Base-by-base conservation (phyloP, 1,140 invertebrate species). In the Drosophila kurseongensis region DNA sequence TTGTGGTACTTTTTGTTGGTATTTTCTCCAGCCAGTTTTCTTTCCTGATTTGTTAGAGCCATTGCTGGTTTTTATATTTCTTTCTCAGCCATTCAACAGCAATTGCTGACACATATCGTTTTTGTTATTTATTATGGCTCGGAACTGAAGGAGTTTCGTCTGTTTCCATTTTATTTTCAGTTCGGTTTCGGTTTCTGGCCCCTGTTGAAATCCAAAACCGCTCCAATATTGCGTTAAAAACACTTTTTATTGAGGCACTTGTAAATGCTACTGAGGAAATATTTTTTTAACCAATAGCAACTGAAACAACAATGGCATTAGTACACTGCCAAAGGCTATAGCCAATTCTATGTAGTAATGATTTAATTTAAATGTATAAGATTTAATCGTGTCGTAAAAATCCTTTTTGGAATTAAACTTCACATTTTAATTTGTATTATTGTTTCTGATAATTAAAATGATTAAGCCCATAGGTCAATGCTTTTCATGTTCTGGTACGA, bases 121-220 rank as follows among this genome's bases (percentile, higher is more conserved):
- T 27, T 60, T 35, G 23, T 23, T n/a, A 36, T 63, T 62, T 63
- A 29, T 36, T 35, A n/a, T 50, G 38, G 16, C 41, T 55, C 27
- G 41, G 38, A 44, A 29, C 29, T 52, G 32, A 42, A 44, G 60
- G 40, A 66, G 47, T 62, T 40, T 62, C 36, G 65, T 61, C 32
- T 65, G 41, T 32, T 61, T 62, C 29, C 42, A 47, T 18, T 36
- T 58, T 16, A 50, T 18, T 66, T 47, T 71, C 35, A 23, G 36
- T 71, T 57, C 32, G 12, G 44, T 41, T 69, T 69, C 65, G 45
- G 29, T 44, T 57, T 55, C 66, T 32, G 51, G 29, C 52, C 10
- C 40, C 67, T 71, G 65, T 69, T 48, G 67, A 69, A 71, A 71
- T 71, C 35, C 36, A 41, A 71, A 71, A 48, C 67, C 51, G 9